A percentile compares a stretch with the other conserved stretches of the same genome.
Conservation (phyloP, 2,797 vertebrate species). For the Craterocephalus amniculus region DNA sequence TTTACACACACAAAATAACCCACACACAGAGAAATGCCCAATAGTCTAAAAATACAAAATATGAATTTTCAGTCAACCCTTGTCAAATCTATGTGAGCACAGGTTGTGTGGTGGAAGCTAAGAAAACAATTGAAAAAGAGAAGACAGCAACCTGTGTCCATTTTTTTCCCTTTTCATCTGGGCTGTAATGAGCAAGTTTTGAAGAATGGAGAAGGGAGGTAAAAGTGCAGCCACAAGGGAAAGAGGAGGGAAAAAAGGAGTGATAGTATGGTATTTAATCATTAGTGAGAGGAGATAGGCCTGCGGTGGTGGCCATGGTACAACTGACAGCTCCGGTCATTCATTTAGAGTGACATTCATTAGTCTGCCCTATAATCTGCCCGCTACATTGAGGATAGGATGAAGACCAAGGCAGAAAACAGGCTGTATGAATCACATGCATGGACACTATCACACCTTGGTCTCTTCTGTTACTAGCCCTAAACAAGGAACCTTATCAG, state of each 20-base stretch:
- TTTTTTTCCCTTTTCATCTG: conserved; percentile 54
- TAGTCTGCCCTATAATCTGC: conserved; percentile 65
- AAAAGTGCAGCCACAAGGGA: conserved; percentile 30
- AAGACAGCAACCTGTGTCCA: conserved; percentile 35
- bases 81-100: conserved; percentile 58
- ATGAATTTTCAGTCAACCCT: conserved; percentile 48
- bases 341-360: conserved; percentile 71
- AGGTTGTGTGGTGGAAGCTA: conserved; percentile 39
- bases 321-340: conserved; percentile 56
- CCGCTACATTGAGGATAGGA: conserved; percentile 43
- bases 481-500: conserved; percentile 41
- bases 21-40: conserved; percentile 46
- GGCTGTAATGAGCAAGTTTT: conserved; percentile 58
- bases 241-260: conserved; percentile 20
- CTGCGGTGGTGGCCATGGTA: conserved; percentile 18
- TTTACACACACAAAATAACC: conserved; percentile 6
- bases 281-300: conserved; percentile 53
- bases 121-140: conserved; percentile 58
- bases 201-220: conserved; percentile 36
- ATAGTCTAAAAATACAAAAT: conserved; percentile 45
- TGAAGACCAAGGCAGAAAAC: conserved; percentile 48
- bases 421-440: conserved; percentile 56
- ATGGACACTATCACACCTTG: conserved; percentile 46
- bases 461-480: conserved; percentile 21
- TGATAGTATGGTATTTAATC: conserved; percentile 58